These are phyloP conservation scores for Embidobia sp. DNA, from an alignment of 2,888 invertebrate genomes.

Conservation along the genomic window DNA sequence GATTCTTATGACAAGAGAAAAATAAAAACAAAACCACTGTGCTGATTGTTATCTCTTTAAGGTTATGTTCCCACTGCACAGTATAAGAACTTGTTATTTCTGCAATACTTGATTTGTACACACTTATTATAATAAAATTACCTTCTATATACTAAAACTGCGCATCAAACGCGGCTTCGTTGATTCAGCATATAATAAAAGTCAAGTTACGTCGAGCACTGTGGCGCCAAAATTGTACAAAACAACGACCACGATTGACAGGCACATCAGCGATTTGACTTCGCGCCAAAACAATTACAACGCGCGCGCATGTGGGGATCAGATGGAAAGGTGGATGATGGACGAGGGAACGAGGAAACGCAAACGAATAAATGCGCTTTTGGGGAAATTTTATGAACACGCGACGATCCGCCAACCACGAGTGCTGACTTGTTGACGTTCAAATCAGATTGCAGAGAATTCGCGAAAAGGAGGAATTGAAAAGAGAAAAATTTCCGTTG, in stretches of 20 bases:
- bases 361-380: too few relatives aligned
- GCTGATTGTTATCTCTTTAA: neutral
- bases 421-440: too few relatives aligned
- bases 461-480: too few relatives aligned
- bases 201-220: neutral
- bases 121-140: slow-evolving; percentile 8
- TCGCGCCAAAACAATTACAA: slow-evolving; percentile 41
- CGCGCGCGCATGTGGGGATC: slow-evolving; percentile 10
- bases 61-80: neutral
- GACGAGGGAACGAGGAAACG: too few relatives aligned
- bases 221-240: slow-evolving; percentile 51
- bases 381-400: too few relatives aligned
- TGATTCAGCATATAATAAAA: slow-evolving; percentile 10
- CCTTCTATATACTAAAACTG: slow-evolving; percentile 20
- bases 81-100: neutral
- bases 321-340: too few relatives aligned
- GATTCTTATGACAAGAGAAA: too few relatives aligned
- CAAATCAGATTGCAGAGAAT: too few relatives aligned
- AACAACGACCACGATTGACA: slow-evolving; percentile 43
- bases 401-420: too few relatives aligned
- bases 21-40: too few relatives aligned
- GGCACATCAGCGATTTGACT: slow-evolving; percentile 36
- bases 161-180: slow-evolving; percentile 4
- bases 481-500: too few relatives aligned
- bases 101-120: too few relatives aligned